phyloP scores from a whole-genome alignment of 2,888 invertebrate species.

The Hirudinaria manillensis region DNA sequence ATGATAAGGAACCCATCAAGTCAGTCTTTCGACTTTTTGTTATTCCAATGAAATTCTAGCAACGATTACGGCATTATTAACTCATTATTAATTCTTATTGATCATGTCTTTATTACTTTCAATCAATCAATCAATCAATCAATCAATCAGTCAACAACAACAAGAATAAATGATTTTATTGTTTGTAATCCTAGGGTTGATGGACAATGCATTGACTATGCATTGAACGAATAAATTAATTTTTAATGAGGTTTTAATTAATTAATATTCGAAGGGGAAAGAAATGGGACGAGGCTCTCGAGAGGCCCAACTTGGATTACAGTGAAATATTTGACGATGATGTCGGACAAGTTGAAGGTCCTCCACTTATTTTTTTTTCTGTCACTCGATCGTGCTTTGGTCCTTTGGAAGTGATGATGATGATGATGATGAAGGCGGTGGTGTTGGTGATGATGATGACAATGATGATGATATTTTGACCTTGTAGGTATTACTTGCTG shows the following conservation, averaged over 20 bases:
- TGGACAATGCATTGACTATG: too few species aligned
- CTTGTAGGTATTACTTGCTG: constrained; percentile 73
- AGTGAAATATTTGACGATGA: constrained; percentile 89
- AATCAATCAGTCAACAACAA: too few species aligned
- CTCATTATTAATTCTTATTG: neutral
- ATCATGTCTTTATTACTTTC: neutral
- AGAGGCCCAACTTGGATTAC: constrained; percentile 90
- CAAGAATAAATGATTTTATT: too few species aligned
- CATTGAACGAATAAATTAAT: too few species aligned
- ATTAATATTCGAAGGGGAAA: constrained; percentile 66
- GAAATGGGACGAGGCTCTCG: constrained; percentile 89
- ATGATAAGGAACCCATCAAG: constrained; percentile 69
- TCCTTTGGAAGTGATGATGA: constrained; percentile 16
- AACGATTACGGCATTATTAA: constrained; percentile 18
- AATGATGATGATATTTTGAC: constrained; percentile 24
- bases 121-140: too few species aligned
- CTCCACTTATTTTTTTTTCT: neutral
- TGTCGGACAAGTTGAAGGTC: constrained; percentile 79
- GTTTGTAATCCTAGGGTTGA: too few species aligned
- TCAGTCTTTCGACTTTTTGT: neutral
- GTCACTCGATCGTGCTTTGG: constrained; percentile 13
- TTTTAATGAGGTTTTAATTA: too few species aligned
- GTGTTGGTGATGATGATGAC: constrained; percentile 22
- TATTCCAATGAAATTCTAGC: neutral
- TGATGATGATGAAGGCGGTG: constrained; percentile 22